phyloP scores from a whole-genome alignment of 1,140 invertebrate genomes.

The Nasonia vitripennis region DNA sequence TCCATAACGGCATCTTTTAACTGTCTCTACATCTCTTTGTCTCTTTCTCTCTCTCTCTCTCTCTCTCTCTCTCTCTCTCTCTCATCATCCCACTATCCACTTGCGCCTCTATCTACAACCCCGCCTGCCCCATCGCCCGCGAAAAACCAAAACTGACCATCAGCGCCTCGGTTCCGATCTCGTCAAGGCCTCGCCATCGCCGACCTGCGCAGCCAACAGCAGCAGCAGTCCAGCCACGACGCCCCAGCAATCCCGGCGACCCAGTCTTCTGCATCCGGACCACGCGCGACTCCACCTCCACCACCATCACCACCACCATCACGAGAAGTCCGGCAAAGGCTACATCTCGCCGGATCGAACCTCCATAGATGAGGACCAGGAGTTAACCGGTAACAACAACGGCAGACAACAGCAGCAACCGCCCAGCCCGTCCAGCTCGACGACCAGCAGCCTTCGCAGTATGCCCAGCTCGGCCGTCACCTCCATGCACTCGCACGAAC shows the following conservation, averaged over 20 bases:
- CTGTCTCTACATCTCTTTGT: not conserved
- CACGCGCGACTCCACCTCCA: constrained; percentile 79
- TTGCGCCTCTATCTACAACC: not conserved
- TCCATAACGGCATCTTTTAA: constrained; percentile 5
- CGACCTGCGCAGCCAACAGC: constrained; percentile 64
- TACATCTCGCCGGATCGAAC: constrained; percentile 61
- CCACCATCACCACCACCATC: constrained; percentile 71
- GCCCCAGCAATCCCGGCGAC: constrained; percentile 74
- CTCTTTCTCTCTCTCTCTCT: constrained; percentile 8
- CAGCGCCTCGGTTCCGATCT: constrained; percentile 6
- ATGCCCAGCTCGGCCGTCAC: constrained; percentile 70
- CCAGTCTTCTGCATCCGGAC: constrained; percentile 81
- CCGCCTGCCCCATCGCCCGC: not conserved
- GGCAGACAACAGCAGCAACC: not conserved
- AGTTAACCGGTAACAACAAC: not conserved
- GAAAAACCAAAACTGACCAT: not conserved
- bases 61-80: constrained; percentile 10
- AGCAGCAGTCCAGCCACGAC: constrained; percentile 65
- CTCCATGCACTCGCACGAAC: constrained; percentile 69
- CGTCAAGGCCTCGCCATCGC: constrained; percentile 79
- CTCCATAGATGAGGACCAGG: constrained; percentile 60
- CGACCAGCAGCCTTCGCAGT: constrained; percentile 72
- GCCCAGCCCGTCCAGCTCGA: constrained; percentile 73
- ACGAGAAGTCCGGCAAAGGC: not conserved
- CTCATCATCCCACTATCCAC: not conserved